phyloP scores from a whole-genome alignment of 2,113 vertebrate genomes.

The Rhinoderma darwinii region DNA sequence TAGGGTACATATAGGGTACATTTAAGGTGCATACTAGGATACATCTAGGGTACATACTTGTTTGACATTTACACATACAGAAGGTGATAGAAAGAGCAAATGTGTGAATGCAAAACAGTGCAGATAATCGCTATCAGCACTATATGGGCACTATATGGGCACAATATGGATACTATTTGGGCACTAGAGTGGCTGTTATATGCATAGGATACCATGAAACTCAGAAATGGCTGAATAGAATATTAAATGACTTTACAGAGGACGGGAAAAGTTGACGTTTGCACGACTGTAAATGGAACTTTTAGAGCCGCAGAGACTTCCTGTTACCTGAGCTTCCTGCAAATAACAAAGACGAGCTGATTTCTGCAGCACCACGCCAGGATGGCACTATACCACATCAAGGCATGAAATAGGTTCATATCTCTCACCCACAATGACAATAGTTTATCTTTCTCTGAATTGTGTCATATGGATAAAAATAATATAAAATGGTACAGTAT shows the following conservation, averaged over 20 bases:
- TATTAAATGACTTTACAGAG: neutral
- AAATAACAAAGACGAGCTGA: neutral
- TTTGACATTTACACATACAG: neutral
- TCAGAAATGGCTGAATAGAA: neutral
- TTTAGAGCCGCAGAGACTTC: conserved; percentile 5
- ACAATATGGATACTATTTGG: no score
- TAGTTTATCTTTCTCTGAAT: neutral
- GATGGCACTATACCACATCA: neutral
- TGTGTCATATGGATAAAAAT: neutral
- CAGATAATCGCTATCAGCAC: no score
- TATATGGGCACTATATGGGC: no score
- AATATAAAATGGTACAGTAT: neutral
- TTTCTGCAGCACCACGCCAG: neutral
- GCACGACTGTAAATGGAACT: neutral
- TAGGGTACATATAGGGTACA: no score
- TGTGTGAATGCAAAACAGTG: no score
- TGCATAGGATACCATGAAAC: neutral
- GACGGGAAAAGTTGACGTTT: neutral
- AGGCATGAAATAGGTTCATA: neutral
- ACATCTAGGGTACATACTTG: no score
- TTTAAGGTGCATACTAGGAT: no score
- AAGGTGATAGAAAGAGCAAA: neutral
- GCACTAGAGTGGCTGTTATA: neutral
- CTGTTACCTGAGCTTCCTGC: conserved; percentile 17
- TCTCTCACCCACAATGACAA: neutral